Conservation (phyloP, 2,888 invertebrate species). For the Rhagonycha fulva region DNA sequence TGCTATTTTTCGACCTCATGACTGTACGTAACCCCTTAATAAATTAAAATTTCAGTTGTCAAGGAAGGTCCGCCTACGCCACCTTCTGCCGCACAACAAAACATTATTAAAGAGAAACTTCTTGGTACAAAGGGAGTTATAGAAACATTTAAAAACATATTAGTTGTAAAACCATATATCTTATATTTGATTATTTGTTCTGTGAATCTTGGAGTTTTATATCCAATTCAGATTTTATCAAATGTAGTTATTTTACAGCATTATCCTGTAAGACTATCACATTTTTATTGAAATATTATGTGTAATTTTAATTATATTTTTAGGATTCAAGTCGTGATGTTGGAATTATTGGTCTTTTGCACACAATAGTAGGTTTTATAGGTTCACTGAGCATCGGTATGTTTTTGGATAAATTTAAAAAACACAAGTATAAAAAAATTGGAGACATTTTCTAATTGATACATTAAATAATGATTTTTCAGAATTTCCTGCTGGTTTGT, state of each 20-base stretch:
- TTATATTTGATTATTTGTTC: background rate
- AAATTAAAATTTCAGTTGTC: background rate
- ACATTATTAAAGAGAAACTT: background rate
- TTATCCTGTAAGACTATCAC: background rate
- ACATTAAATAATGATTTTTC: background rate
- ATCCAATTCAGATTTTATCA: background rate
- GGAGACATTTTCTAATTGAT: background rate
- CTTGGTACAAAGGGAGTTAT: background rate
- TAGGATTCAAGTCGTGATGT: background rate
- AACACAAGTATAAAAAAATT: background rate
- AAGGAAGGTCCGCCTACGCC: background rate
- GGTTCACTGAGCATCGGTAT: background rate
- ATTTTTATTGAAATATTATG: background rate
- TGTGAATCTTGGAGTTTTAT: background rate
- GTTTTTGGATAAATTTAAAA: background rate
- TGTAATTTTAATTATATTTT: background rate
- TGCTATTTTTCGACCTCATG: no score
- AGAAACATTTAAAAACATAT: background rate
- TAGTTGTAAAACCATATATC: background rate
- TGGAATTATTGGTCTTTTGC: background rate
- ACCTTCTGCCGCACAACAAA: background rate
- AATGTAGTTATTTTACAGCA: background rate
- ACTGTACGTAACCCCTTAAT: no score
- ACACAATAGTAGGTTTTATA: background rate
- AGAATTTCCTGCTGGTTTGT: background rate